A percentile compares a stretch with the other conserved stretches of the same genome.
Conservation (phyloP, 2,797 vertebrate species). For the Rallus crepitans region DNA sequence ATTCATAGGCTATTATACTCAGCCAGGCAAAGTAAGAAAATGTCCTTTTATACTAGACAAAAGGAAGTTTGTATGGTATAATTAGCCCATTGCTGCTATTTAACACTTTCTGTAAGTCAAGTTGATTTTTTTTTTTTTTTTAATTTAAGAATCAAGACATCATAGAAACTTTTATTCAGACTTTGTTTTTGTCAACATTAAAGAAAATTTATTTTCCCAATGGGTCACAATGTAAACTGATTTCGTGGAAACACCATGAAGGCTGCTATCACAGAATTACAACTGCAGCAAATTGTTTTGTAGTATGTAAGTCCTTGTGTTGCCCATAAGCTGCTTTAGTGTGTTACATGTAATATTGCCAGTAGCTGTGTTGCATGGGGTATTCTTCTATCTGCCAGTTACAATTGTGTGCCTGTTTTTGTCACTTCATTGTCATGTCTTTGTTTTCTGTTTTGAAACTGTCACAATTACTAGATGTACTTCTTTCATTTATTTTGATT, state of each 20-base stretch:
- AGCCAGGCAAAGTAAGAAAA: slow-evolving; percentile 79
- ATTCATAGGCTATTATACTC: slow-evolving; percentile 83
- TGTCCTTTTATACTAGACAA: slow-evolving; percentile 74
- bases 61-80: slow-evolving; percentile 69
- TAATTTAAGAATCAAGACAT: slow-evolving; percentile 35
- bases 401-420: neutral
- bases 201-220: slow-evolving; percentile 19
- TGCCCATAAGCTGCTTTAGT: neutral
- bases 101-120: slow-evolving; percentile 63
- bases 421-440: neutral
- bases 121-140: slow-evolving; percentile 43
- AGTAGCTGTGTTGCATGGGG: neutral
- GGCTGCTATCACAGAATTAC: slow-evolving; percentile 28
- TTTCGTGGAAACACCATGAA: slow-evolving; percentile 17
- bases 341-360: neutral
- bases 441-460: neutral
- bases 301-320: neutral
- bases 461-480: neutral
- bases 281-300: slow-evolving; percentile 8
- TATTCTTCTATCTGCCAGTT: neutral
- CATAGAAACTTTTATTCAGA: slow-evolving; percentile 46
- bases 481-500: neutral
- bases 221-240: neutral
- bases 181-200: slow-evolving; percentile 40
- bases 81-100: slow-evolving; percentile 74